These are phyloP conservation scores for Myiagra hebetior DNA, from an alignment of 2,113 vertebrate species.

Conservation along the genomic window DNA sequence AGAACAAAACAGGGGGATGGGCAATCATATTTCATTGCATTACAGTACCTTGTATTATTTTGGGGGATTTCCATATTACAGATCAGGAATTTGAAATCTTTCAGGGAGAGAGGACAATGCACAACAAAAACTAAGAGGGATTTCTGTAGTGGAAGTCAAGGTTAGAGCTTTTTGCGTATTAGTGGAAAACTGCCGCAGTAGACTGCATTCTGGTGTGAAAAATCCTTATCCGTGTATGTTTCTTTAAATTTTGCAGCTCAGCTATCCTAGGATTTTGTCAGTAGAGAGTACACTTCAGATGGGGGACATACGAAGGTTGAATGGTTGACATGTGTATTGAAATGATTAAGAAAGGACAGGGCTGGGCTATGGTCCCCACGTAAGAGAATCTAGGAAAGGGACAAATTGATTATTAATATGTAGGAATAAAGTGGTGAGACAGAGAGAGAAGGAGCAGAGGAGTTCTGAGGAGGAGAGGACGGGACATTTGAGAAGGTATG, in stretches of 20 bases:
- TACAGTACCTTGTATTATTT: neutral
- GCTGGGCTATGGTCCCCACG: neutral
- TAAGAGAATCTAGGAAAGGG: neutral
- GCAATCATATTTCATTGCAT: neutral
- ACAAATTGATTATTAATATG: neutral
- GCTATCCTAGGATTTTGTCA: neutral
- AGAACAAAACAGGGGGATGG: fast-evolving
- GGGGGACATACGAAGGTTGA: fast-evolving
- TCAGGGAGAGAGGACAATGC: neutral
- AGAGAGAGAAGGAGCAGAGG: neutral
- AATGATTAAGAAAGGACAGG: neutral
- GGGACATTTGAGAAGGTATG: neutral
- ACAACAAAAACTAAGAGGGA: neutral
- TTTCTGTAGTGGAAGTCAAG: neutral
- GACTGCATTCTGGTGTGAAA: neutral
- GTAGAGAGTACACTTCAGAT: neutral
- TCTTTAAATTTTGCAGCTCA: neutral
- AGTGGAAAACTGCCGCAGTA: neutral
- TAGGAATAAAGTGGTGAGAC: neutral
- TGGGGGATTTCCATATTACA: neutral
- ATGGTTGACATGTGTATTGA: neutral
- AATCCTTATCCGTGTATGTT: fast-evolving
- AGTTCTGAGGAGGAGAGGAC: neutral
- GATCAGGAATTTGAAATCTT: neutral
- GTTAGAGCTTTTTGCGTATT: neutral